These are phyloP conservation scores for Cyrtonyx montezumae DNA, from an alignment of 2,113 vertebrate genomes.

Conservation along the genomic window DNA sequence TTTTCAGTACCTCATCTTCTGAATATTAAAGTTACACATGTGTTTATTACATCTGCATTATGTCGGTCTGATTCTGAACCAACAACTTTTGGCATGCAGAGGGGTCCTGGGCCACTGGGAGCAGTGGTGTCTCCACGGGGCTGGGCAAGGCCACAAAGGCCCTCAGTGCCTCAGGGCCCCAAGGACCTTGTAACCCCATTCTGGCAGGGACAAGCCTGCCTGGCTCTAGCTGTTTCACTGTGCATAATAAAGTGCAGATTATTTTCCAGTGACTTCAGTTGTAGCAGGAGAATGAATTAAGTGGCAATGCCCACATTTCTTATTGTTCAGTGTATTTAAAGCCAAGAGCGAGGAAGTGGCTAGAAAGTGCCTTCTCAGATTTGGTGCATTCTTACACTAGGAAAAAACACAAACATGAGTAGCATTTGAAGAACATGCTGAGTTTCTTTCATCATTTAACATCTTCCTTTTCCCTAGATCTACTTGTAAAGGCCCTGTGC, in stretches of 20 bases:
- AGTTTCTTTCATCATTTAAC: constrained; percentile 26
- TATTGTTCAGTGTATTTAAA: constrained; percentile 6
- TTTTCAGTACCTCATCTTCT: neutral
- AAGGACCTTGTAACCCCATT: neutral
- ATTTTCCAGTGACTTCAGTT: neutral
- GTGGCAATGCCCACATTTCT: neutral
- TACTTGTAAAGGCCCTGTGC: neutral
- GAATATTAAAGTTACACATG: fast-evolving
- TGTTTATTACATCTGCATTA: neutral
- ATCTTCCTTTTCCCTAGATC: neutral
- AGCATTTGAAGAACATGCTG: constrained; percentile 7
- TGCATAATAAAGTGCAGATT: neutral
- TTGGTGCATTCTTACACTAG: neutral
- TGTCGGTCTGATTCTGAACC: neutral
- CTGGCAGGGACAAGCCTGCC: neutral
- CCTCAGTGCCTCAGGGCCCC: neutral
- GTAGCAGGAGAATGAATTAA: neutral
- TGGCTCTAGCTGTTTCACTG: neutral
- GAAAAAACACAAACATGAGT: neutral
- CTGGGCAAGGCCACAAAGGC: neutral
- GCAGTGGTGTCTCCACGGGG: neutral
- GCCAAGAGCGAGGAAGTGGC: neutral
- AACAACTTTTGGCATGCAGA: neutral
- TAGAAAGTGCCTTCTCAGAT: neutral
- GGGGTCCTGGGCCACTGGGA: neutral